phyloP scores from a whole-genome alignment of 2,888 invertebrate species.

The Onthophagus sagittarius region DNA sequence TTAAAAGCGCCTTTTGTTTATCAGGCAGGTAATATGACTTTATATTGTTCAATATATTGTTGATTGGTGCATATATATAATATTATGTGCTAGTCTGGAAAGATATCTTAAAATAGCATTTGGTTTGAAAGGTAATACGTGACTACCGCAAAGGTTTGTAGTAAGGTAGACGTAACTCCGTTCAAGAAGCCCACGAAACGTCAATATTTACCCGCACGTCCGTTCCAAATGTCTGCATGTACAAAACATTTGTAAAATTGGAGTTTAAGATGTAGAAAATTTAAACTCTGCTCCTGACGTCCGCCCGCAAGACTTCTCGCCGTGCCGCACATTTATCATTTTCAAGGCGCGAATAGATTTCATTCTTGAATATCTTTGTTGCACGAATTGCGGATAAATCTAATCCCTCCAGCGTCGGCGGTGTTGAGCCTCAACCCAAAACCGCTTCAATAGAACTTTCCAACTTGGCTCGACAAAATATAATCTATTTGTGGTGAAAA shows the following conservation, averaged over 20 bases:
- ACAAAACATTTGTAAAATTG: constrained; percentile 24
- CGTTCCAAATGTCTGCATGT: constrained; percentile 7
- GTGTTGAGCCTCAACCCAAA: background rate
- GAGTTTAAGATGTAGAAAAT: constrained; percentile 30
- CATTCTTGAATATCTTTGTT: background rate
- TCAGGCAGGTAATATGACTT: too few species aligned
- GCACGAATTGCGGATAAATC: background rate
- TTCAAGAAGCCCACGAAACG: constrained; percentile 4
- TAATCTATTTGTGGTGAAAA: background rate
- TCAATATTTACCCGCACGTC: constrained; percentile 15
- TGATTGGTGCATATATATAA: too few species aligned
- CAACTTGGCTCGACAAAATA: background rate
- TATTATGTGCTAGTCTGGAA: too few species aligned
- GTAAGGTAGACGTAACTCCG: background rate
- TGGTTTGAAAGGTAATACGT: too few species aligned
- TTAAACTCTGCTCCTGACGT: constrained; percentile 28
- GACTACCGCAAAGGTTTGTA: too few species aligned
- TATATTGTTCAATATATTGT: too few species aligned
- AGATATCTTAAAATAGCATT: too few species aligned
- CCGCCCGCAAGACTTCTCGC: constrained; percentile 6
- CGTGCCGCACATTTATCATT: background rate
- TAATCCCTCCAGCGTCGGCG: background rate
- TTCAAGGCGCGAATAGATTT: background rate
- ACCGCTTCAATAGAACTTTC: background rate
- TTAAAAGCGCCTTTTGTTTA: too few species aligned